Evolutionary conservation across 2,888 invertebrate genomes (phyloP), one percentile per base, ranked within the genome.

Genomic region (Blera fallax): DNA sequence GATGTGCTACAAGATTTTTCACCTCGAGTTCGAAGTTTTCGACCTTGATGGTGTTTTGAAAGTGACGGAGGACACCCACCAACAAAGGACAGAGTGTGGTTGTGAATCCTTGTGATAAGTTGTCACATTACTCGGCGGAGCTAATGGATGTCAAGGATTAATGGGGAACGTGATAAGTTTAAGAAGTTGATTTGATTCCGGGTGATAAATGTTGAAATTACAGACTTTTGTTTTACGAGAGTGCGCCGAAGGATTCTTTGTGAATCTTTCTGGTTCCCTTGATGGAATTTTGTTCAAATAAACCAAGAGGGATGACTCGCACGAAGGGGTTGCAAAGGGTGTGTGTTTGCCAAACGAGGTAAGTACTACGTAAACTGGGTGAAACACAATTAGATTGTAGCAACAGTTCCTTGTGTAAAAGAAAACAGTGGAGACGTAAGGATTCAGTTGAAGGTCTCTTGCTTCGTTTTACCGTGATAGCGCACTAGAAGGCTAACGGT

Each of bases 81-180:
- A 62, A 10, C 10, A 2, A n/a, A 34, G 7, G 24, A 18, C n/a
- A 50, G 8, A 58, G 58, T 60, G 52, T 21, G 48, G 69, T 70
- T 50, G 52, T 58, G 85, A 85, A 72, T 81, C 48, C 54, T 24
- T 72, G 76, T 77, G 81, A 85, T 81, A 77, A 85, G 81, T 77
- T 81, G 85, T 85, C 81, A 85, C 85, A 81, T 81, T 81, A 85
- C 70, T 70, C 40, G 72, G 52, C 37, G 40, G 58, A 70, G 70
- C 58, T 85, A 85, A 85, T 85, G 72, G 85, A 85, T 85, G 85
- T 81, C 62, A 70, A 54, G 77, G 85, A 85, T 85, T 85, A 81
- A 85, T 85, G 81, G 64, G 67, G 67, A 81, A 81, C 85, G 85
- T 81, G 81, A 81, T 85, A 85, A 77, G 85, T 85, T 80, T 81